Conservation (phyloP, 1,140 invertebrate species). For the Drosophila kepulauana region DNA sequence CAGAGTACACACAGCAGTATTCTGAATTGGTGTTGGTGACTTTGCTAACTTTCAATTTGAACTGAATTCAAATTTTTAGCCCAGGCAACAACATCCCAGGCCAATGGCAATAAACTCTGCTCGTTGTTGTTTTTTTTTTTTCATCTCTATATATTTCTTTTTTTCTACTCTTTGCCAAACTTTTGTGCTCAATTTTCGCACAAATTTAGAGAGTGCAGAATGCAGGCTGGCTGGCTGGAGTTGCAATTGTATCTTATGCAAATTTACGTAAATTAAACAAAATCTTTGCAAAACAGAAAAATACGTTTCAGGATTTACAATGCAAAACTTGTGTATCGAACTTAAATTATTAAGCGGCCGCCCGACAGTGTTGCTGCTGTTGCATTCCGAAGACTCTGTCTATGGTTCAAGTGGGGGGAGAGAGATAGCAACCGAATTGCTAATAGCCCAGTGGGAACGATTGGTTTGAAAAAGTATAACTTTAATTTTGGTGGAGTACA, state of each 20-base stretch:
- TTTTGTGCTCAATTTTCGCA: conserved; percentile 80
- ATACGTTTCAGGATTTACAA: conserved; percentile 71
- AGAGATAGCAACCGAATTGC: background rate
- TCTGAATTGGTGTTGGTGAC: conserved; percentile 34
- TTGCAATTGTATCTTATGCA: conserved; percentile 80
- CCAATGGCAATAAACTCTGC: conserved; percentile 70
- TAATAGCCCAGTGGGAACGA: conserved; percentile 1
- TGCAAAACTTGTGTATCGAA: conserved; percentile 78
- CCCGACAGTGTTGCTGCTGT: background rate
- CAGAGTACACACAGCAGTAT: background rate
- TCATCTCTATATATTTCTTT: conserved; percentile 12
- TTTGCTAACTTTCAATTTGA: conserved; percentile 81
- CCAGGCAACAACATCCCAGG: conserved; percentile 45
- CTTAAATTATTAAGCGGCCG: conserved; percentile 56
- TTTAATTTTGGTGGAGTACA: no score
- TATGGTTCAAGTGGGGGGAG: background rate
- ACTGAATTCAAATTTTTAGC: conserved; percentile 82
- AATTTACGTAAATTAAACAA: conserved; percentile 83
- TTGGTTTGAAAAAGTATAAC: background rate
- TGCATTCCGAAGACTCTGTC: conserved; percentile 8
- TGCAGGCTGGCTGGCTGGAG: conserved; percentile 1
- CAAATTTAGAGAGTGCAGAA: conserved; percentile 72
- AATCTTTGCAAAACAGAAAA: conserved; percentile 79
- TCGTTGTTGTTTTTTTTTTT: conserved; percentile 11
- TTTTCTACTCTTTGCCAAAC: conserved; percentile 47